Base-by-base conservation (phyloP, 2,888 invertebrate species). In the Agonopterix arenella region DNA sequence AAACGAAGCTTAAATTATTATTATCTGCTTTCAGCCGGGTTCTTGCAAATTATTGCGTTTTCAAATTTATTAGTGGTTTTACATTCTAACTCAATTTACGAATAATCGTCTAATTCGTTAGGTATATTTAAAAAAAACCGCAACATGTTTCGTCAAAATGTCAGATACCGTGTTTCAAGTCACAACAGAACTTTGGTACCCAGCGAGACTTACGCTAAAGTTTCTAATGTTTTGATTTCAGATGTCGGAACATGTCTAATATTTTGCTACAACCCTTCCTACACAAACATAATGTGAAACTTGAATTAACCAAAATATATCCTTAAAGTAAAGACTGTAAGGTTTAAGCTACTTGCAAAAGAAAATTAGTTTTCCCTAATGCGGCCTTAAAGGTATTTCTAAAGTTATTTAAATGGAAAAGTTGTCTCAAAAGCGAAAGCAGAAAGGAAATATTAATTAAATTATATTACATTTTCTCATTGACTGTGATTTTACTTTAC, bases 231-330 rank as follows among this genome's bases (percentile, higher is more conserved):
- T 84, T 84, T 83, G 84, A 83, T 84, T 84, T 81, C 76, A 76
- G 83, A 83, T 79, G 80, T 80, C 73, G 80, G 74, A 68, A 80
- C 80, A 79, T 69, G 75, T 80, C 77, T 78, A 74, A 80, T 83
- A 82, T 79, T 76, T 80, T 66, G 59, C 58, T 54, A 51, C 62
- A 62, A 63, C 69, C 78, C 69, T 67, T 72, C 64, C 55, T 60
- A 52, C 51, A 44, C 37, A 51, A 58, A 46, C 52, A 53, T 53
- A 53, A 52, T 52, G 48, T 50, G 45, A 49, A 45, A 44, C 49
- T 46, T 11, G 46, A 50, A 57, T 51, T 4, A 50, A 54, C 53
- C 50, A 55, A 65, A 56, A n/a, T 0, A 0, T 13, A 11, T 13
- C 50, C 9, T 48, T 44, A 59, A 60, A 49, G 2, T 2, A 2